These are phyloP conservation scores for Decapterus maruadsi DNA, from an alignment of 2,797 vertebrate species.

Conservation along the genomic window DNA sequence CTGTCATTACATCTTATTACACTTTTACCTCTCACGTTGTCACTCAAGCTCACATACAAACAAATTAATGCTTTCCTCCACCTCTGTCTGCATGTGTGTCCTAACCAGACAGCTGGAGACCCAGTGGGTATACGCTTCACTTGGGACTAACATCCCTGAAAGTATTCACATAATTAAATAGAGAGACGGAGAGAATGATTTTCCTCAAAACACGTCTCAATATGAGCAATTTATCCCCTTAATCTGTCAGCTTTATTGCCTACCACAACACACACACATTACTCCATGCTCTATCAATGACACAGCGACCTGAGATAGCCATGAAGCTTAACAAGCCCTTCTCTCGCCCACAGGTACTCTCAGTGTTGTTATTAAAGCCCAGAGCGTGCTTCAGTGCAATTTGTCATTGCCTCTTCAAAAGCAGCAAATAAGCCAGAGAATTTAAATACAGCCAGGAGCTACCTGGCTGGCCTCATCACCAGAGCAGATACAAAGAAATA, in stretches of 20 bases:
- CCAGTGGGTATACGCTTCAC: slow-evolving; percentile 6
- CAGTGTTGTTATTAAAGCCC: slow-evolving; percentile 47
- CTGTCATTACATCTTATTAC: slow-evolving; percentile 25
- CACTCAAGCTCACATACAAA: slow-evolving; percentile 32
- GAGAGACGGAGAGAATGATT: slow-evolving; percentile 13
- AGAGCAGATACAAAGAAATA: slow-evolving; percentile 9
- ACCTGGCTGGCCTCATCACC: slow-evolving; percentile 9
- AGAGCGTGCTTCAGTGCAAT: slow-evolving; percentile 12
- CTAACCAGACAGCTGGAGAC: slow-evolving; percentile 43
- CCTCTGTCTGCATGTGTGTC: slow-evolving; percentile 12
- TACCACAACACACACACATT: background rate
- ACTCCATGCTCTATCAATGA: background rate
- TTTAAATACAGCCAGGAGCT: slow-evolving; percentile 36
- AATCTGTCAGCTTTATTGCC: slow-evolving; percentile 6
- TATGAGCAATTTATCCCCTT: slow-evolving; percentile 28
- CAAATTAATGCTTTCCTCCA: slow-evolving; percentile 20
- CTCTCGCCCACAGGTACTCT: slow-evolving; percentile 23
- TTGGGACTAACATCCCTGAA: slow-evolving; percentile 20
- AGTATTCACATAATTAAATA: slow-evolving; percentile 41
- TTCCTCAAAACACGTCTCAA: slow-evolving; percentile 8
- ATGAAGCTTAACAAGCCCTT: slow-evolving; percentile 18
- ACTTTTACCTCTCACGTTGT: slow-evolving; percentile 36
- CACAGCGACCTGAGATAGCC: slow-evolving; percentile 1
- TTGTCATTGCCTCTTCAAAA: slow-evolving; percentile 24
- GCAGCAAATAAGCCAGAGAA: slow-evolving; percentile 18